Conservation (phyloP, 92 coral and sea anemone genomes). For the Phenganax stokvisi region DNA sequence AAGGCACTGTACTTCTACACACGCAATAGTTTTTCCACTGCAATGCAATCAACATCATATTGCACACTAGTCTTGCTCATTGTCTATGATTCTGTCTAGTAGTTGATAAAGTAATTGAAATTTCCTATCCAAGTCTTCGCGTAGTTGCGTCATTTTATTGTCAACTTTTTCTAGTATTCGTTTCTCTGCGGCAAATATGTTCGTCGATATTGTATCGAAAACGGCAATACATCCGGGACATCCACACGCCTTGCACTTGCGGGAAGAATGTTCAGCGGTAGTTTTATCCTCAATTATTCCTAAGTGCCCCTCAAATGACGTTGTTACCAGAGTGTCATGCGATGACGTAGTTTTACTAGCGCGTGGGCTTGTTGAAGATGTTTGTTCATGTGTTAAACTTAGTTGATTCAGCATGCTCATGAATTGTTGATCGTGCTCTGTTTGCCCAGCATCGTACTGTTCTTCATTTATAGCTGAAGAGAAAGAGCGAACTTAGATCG, state of each 20-base stretch:
- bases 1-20: no score
- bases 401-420: slow-evolving; percentile 81
- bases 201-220: slow-evolving; percentile 88
- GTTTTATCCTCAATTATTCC: slow-evolving; percentile 1
- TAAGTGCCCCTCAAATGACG: slow-evolving; percentile 1
- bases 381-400: slow-evolving; percentile 50
- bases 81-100: slow-evolving; percentile 29
- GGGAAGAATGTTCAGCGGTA: slow-evolving; percentile 1
- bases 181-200: slow-evolving; percentile 90
- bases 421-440: slow-evolving; percentile 62
- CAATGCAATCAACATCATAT: no score
- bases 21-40: no score
- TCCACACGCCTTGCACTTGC: slow-evolving; percentile 79
- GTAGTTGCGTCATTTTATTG: slow-evolving; percentile 61
- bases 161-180: slow-evolving; percentile 88
- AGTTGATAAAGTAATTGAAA: slow-evolving; percentile 65
- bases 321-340: slow-evolving; percentile 44
- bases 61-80: slow-evolving; percentile 4
- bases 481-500: no score
- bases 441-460: slow-evolving; percentile 40
- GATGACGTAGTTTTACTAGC: slow-evolving; percentile 60
- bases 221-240: slow-evolving; percentile 97
- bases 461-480: not conserved
- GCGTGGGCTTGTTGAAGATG: slow-evolving; percentile 53
- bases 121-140: slow-evolving; percentile 71